Evolutionary conservation across 23 tunicate species (phyloP).

Genomic region (Trididemnum clinides): DNA sequence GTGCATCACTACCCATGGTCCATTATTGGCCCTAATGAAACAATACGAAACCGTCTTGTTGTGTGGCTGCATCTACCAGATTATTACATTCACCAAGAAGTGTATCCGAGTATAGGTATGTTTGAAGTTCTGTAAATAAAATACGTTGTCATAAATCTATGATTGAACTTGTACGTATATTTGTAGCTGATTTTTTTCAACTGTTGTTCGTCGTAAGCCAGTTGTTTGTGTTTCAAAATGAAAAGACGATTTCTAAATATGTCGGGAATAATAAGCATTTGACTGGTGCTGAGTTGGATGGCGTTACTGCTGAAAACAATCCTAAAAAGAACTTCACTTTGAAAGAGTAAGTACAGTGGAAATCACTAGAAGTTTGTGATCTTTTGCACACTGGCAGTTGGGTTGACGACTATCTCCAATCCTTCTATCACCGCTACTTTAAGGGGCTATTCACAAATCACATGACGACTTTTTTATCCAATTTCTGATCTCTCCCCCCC

Average conservation of each 20-base stretch:
- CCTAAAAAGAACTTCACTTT: slow-evolving; percentile 75
- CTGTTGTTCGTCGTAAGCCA: slow-evolving; percentile 75
- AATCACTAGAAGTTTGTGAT: no score
- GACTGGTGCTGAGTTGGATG: slow-evolving; percentile 63
- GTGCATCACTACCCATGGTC: slow-evolving; percentile 60
- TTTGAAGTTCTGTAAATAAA: no score
- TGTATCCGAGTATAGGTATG: slow-evolving; percentile 55
- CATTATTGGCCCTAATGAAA: slow-evolving; percentile 1
- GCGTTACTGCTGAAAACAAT: slow-evolving; percentile 54
- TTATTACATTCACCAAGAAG: slow-evolving; percentile 32
- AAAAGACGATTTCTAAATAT: slow-evolving; percentile 20
- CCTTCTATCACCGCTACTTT: no score
- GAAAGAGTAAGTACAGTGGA: slow-evolving; percentile 39
- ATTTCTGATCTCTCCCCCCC: no score
- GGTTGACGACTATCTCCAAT: no score
- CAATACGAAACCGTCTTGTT: slow-evolving; percentile 58
- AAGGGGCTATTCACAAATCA: no score
- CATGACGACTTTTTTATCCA: no score
- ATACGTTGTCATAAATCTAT: no score
- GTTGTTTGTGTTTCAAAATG: slow-evolving; percentile 67
- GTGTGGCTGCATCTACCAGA: slow-evolving; percentile 84
- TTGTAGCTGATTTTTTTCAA: slow-evolving; percentile 88
- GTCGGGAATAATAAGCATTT: slow-evolving; percentile 81
- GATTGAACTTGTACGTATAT: neutral
- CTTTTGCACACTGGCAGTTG: no score